Percentiles rank a stretch among this genome's conserved stretches.
phyloP scores from a whole-genome alignment of 2,113 vertebrate genomes.

The Lonchura striata region DNA sequence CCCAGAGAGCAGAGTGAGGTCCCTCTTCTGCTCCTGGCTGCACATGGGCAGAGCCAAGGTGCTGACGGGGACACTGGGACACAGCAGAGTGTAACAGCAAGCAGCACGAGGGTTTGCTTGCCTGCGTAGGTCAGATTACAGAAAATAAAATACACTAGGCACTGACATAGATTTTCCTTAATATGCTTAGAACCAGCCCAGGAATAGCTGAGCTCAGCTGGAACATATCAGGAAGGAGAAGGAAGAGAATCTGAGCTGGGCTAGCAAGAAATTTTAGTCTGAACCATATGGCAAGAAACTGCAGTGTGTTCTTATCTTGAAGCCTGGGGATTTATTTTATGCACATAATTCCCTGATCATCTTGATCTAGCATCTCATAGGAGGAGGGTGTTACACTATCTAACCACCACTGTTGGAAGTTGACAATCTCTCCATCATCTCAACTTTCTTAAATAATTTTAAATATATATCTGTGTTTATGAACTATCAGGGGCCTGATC shows the following conservation, averaged over 20 bases:
- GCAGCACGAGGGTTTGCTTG: neutral
- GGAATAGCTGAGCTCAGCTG: constrained; percentile 59
- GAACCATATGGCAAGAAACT: constrained; percentile 48
- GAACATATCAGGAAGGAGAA: constrained; percentile 49
- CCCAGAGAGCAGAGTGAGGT: neutral
- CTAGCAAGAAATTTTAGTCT: constrained; percentile 64
- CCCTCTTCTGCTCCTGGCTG: neutral
- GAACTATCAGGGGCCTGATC: constrained; percentile 41
- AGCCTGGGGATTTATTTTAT: constrained; percentile 62
- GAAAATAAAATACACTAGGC: neutral
- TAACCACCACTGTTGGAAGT: constrained; percentile 63
- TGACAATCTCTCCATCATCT: constrained; percentile 61
- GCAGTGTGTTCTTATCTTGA: constrained; percentile 28
- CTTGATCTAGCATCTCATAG: constrained; percentile 47
- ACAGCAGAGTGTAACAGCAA: neutral
- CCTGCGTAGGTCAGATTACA: neutral
- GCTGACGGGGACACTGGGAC: neutral
- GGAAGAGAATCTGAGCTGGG: constrained; percentile 58
- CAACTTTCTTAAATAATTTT: constrained; percentile 71
- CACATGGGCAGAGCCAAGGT: fast-evolving
- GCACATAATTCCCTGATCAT: constrained; percentile 61
- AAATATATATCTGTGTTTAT: constrained; percentile 53
- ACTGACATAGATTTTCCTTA: neutral
- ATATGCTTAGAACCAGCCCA: constrained; percentile 39
- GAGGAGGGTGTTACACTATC: constrained; percentile 52